Evolutionary conservation across 2,888 invertebrate genomes (phyloP).

Genomic region (Cremastinae sp.): DNA sequence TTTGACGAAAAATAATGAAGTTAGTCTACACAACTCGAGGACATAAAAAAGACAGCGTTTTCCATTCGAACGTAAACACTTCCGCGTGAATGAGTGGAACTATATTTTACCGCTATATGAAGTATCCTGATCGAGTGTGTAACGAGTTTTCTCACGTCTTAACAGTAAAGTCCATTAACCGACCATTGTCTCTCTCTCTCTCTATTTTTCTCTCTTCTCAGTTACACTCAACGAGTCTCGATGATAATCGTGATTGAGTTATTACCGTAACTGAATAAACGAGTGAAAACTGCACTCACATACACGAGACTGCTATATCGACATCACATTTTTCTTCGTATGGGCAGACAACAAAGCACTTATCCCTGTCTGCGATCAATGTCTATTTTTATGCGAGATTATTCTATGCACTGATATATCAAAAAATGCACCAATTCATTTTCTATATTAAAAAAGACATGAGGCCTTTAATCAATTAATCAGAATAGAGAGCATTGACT

Average conservation of each 20-base stretch:
- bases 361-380: background rate
- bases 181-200: slow-evolving; percentile 37
- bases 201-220: too few species aligned
- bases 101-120: slow-evolving; percentile 23
- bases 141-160: background rate
- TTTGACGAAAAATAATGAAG: slow-evolving; percentile 12
- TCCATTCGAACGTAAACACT: slow-evolving; percentile 4
- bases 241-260: slow-evolving; percentile 47
- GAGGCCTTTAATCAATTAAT: too few species aligned
- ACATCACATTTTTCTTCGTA: background rate
- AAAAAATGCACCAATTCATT: too few species aligned
- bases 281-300: too few species aligned
- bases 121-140: slow-evolving; percentile 13
- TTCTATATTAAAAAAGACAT: too few species aligned
- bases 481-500: too few species aligned
- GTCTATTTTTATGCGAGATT: background rate
- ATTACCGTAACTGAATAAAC: slow-evolving; percentile 29
- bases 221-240: slow-evolving; percentile 7
- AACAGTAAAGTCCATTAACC: slow-evolving; percentile 46
- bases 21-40: background rate
- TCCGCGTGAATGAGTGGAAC: background rate
- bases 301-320: slow-evolving; percentile 15
- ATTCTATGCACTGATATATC: too few species aligned
- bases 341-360: background rate
- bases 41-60: background rate